A percentile compares a stretch with the other conserved stretches of the same genome.
phyloP scores from a whole-genome alignment of 1,140 invertebrate genomes.

The Meloidogyne chitwoodi region DNA sequence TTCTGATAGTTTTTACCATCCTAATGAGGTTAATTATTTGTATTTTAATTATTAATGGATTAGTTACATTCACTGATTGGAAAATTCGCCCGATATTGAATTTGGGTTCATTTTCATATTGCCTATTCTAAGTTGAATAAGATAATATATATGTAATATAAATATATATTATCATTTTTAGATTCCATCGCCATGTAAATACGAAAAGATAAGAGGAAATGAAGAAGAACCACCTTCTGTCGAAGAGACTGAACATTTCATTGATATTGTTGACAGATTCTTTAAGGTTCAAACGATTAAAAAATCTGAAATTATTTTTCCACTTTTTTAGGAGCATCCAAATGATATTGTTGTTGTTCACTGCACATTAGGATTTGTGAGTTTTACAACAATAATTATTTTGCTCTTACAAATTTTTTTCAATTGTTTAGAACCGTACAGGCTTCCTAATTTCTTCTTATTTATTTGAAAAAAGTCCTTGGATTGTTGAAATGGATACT shows the following conservation, averaged over 20 bases:
- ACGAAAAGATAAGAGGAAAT: conserved; percentile 68
- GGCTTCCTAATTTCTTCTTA: conserved; percentile 86
- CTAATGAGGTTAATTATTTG: conserved; percentile 67
- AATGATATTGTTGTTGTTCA: conserved; percentile 71
- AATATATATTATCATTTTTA: neutral
- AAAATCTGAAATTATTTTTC: conserved; percentile 12
- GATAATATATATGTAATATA: too few relatives aligned
- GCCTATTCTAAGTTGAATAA: too few relatives aligned
- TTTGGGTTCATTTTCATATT: too few relatives aligned
- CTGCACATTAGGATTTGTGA: conserved; percentile 77
- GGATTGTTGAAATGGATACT: conserved; percentile 76
- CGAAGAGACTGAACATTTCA: conserved; percentile 59
- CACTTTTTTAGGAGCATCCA: conserved; percentile 32
- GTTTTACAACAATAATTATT: neutral
- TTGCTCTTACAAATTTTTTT: neutral
- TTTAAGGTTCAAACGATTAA: conserved; percentile 19
- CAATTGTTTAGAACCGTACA: conserved; percentile 81
- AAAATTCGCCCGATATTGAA: too few relatives aligned
- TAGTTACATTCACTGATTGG: too few relatives aligned
- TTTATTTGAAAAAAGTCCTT: conserved; percentile 74
- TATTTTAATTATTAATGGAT: neutral
- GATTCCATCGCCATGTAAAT: conserved; percentile 59
- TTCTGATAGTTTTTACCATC: conserved; percentile 85
- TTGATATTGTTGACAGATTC: conserved; percentile 55
- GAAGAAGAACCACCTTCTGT: conserved; percentile 54